Evolutionary conservation across 2,797 vertebrate genomes (phyloP), one percentile per base, ranked within the genome.

Genomic region (Sebastolobus alascanus): DNA sequence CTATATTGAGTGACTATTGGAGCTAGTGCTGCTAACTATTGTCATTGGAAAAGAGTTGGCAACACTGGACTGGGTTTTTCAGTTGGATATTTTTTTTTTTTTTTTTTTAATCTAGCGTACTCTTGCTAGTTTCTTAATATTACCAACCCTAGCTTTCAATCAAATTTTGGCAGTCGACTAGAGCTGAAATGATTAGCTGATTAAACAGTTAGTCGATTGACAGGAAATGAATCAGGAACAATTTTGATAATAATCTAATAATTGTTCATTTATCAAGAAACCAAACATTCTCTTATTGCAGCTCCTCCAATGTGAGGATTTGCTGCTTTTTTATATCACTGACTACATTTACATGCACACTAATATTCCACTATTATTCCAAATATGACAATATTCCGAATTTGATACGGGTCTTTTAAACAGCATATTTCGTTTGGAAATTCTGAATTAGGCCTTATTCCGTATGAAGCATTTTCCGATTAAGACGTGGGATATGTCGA

Each of bases 41-140:
- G 13, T 58, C 13, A 58, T 8, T 58, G 55, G 25, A 58, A 31
- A 59, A 59, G 13, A 59, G 56, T 59, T 31, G 27, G 4, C 56
- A 59, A 31, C 29, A 59, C 56, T 5, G 27, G 0, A 8, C 13
- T 59, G 0, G 2, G 3, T 27, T 59, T 5, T 58, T 18, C 7
- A 27, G n/a, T 58, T 58, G 56, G 12, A 27, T 29, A 8, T 25
- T 25, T 1, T 25, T 25, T 25, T 25, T 1, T 25, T 25, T 25
- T 25, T 12, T 29, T 29, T 29, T 6, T 29, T 29, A 0, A 31
- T 18, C 27, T 16, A 58, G 27, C 3, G 8, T 58, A 58, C 56
- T 31, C 0, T 58, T 58, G 27, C 13, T 29, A 6, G 54, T 29
- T 58, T 58, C 7, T 58, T 8, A 22, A 54, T 58, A 27, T 8